phyloP scores from a whole-genome alignment of 2,113 vertebrate genomes.

The Colinus virginianus region DNA sequence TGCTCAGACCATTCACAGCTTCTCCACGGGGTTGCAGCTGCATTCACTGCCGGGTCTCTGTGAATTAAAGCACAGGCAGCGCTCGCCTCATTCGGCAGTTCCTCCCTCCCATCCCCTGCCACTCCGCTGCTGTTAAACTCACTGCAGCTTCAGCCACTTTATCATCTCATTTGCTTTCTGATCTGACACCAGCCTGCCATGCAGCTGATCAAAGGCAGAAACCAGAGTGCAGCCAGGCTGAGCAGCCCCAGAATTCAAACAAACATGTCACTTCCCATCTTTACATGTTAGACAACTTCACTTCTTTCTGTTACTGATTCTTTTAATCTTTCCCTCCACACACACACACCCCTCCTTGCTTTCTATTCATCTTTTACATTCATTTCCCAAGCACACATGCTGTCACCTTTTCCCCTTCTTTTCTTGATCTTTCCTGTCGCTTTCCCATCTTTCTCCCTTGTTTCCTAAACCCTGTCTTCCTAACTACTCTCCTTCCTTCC shows the following conservation, averaged over 20 bases:
- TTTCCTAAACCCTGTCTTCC: not conserved
- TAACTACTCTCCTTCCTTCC: not conserved
- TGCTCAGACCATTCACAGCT: not conserved
- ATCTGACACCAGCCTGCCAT: slow-evolving; percentile 70
- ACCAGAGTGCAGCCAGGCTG: not conserved
- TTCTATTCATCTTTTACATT: not conserved
- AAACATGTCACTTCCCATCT: slow-evolving; percentile 63
- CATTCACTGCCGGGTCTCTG: not conserved
- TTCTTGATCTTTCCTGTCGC: not conserved
- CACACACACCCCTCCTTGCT: not conserved
- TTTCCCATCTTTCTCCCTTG: not conserved
- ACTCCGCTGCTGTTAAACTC: slow-evolving; percentile 19
- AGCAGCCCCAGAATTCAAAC: slow-evolving; percentile 48
- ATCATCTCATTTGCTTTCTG: slow-evolving; percentile 80
- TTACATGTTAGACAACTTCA: slow-evolving; percentile 48
- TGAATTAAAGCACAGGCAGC: not conserved
- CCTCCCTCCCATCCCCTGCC: not conserved
- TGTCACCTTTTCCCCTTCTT: not conserved
- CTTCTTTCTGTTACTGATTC: slow-evolving; percentile 30
- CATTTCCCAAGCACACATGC: not conserved
- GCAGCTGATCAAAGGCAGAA: slow-evolving; percentile 77
- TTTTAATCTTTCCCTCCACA: slow-evolving; percentile 14
- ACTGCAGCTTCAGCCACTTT: slow-evolving; percentile 55
- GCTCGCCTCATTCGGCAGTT: not conserved
- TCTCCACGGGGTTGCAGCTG: not conserved